A percentile compares a stretch with the other conserved stretches of the same genome.
These are phyloP conservation scores for Eulemur coronatus DNA, from an alignment of 2,797 vertebrate species.

Conservation along the genomic window DNA sequence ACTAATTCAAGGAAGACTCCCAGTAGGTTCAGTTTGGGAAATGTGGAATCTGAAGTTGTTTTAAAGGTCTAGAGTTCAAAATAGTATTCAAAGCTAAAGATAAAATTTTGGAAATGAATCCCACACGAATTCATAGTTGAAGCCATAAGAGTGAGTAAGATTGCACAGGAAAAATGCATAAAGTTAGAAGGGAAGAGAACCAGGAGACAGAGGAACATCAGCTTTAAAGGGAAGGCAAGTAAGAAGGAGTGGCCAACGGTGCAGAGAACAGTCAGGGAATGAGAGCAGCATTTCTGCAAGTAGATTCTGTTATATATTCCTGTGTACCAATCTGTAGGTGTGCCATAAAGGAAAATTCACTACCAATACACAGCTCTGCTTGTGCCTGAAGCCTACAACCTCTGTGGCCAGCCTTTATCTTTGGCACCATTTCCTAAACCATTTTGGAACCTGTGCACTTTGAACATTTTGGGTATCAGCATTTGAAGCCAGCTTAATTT, in stretches of 20 bases:
- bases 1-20: not conserved
- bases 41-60: not conserved
- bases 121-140: not conserved
- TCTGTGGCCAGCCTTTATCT: not conserved
- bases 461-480: not conserved
- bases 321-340: not conserved
- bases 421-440: not conserved
- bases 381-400: not conserved
- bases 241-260: not conserved
- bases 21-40: not conserved
- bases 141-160: not conserved
- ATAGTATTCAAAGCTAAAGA: not conserved
- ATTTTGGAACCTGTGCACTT: not conserved
- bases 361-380: not conserved
- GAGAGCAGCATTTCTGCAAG: not conserved
- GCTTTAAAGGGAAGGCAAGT: no score
- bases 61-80: not conserved
- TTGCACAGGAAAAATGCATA: not conserved
- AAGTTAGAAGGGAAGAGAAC: not conserved
- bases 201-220: no score
- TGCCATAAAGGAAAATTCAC: not conserved
- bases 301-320: not conserved
- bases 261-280: not conserved
- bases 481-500: not conserved
- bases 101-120: not conserved